Base-by-base conservation (phyloP, 2,888 invertebrate genomes). In the Coremacera marginata region DNA sequence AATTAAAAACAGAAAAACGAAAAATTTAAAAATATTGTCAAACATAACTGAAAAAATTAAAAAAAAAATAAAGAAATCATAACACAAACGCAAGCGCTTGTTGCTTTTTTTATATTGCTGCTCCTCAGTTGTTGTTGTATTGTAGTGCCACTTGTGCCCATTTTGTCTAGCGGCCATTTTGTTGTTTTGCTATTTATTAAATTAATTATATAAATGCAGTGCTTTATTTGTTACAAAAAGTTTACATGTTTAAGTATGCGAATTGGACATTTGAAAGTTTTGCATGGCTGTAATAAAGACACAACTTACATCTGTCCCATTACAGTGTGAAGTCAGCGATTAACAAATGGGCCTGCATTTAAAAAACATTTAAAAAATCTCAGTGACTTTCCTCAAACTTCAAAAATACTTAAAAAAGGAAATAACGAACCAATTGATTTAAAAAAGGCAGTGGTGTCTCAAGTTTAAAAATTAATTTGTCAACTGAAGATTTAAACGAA, bases 401-500 rank as follows among this genome's bases (percentile, higher is more conserved):
- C 22, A 0, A 22, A 25, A 9, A 14, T 60, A 5, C 27, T 27
- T 31, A 9, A 25, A 25, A 60, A 60, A 60, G 3, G 9, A 27
- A 27, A 27, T 27, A 60, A 25, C 37, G 37, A 31, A 3, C 27
- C 62, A 14, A 19, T n/a, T 37, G 37, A 37, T 67, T 22, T 49
- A n/a, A 25, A 49, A 22, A 19, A n/a, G 9, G 11, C 8, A 65
- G 34, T 37, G 65, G 0, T 37, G 27, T 34, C n/a, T n/a, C 31
- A 27, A 27, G 22, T 19, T n/a, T 22, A 22, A n/a, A 44, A 14
- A 49, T 25, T 34, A 27, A 44, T 9, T 14, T 25, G 49, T 19
- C 44, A 67, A 3, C 19, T 67, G 37, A 22, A 19, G 49, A 67
- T 49, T 67, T 67, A 16, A 49, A 67, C 49, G 49, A 67, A 67